A percentile compares a stretch with the other conserved stretches of the same genome.
Evolutionary conservation across 2,888 invertebrate species (phyloP).

Genomic region (Andrena camellia): DNA sequence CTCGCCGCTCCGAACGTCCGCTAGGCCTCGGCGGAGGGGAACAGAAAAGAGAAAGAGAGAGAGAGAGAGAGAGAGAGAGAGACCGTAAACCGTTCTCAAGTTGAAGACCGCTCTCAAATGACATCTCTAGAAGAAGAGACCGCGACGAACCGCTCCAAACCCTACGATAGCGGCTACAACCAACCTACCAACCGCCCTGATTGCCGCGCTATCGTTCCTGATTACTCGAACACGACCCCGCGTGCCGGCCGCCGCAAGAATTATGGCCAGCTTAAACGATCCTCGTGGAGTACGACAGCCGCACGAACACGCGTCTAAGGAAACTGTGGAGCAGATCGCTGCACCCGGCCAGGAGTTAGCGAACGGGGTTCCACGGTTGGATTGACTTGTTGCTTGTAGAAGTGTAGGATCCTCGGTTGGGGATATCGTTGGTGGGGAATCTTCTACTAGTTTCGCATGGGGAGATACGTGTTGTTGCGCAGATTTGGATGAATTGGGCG

Average conservation of each 20-base stretch:
- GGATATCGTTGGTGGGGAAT: too few species aligned
- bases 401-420: too few species aligned
- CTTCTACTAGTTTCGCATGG: too few species aligned
- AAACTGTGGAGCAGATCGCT: too few species aligned
- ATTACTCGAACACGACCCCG: conserved; percentile 5
- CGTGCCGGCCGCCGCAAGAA: not conserved
- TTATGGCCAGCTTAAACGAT: not conserved
- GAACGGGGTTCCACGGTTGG: too few species aligned
- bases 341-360: too few species aligned
- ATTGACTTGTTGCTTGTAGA: too few species aligned
- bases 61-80: not conserved
- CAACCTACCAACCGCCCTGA: conserved; percentile 1
- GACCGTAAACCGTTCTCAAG: conserved; percentile 6
- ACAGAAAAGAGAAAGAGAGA: conserved; percentile 1
- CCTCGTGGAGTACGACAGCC: not conserved
- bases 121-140: conserved; percentile 19
- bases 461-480: too few species aligned
- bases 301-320: not conserved
- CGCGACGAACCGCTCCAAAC: not conserved
- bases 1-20: conserved; percentile 58
- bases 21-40: conserved; percentile 32
- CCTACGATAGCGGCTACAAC: not conserved
- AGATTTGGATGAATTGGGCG: too few species aligned
- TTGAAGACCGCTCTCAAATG: conserved; percentile 45
- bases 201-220: conserved; percentile 6